A percentile compares a stretch with the other conserved stretches of the same genome.
phyloP scores from a whole-genome alignment of 2,888 invertebrate genomes.

The Lysandra bellargus region DNA sequence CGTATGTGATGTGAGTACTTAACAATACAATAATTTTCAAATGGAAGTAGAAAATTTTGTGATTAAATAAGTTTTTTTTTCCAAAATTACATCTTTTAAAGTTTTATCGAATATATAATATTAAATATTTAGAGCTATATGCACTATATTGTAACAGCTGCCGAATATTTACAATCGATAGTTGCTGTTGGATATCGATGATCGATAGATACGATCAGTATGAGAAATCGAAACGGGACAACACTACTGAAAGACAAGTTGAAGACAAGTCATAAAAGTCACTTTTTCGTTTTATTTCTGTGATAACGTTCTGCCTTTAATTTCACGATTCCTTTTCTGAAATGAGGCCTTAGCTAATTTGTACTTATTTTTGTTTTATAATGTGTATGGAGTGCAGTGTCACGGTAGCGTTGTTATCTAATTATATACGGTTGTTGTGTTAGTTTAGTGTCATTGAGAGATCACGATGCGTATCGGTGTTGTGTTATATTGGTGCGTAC shows the following conservation, averaged over 20 bases:
- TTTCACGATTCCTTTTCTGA: constrained; percentile 62
- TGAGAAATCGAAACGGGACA: background rate
- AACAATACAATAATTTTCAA: too few species aligned
- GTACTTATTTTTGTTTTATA: constrained; percentile 58
- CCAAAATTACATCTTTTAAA: too few species aligned
- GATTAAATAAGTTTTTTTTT: too few species aligned
- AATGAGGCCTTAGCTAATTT: constrained; percentile 65
- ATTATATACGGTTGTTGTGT: constrained; percentile 58
- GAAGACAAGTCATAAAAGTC: constrained; percentile 5
- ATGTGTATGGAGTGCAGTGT: constrained; percentile 69
- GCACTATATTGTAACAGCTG: too few species aligned
- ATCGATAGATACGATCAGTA: background rate
- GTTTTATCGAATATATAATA: too few species aligned
- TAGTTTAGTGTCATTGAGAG: constrained; percentile 70
- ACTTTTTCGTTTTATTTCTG: constrained; percentile 52
- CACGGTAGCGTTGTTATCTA: constrained; percentile 59
- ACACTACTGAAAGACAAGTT: constrained; percentile 4
- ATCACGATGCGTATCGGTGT: constrained; percentile 78
- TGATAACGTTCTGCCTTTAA: constrained; percentile 56
- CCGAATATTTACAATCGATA: too few species aligned
- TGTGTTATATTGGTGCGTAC: constrained; percentile 77
- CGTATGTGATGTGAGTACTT: too few species aligned
- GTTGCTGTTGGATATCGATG: background rate
- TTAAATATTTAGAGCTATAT: too few species aligned
- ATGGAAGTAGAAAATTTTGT: too few species aligned